A percentile compares a stretch with the other conserved stretches of the same genome.
phyloP scores from a whole-genome alignment of 1,140 invertebrate genomes.

The Harpegnathos saltator region DNA sequence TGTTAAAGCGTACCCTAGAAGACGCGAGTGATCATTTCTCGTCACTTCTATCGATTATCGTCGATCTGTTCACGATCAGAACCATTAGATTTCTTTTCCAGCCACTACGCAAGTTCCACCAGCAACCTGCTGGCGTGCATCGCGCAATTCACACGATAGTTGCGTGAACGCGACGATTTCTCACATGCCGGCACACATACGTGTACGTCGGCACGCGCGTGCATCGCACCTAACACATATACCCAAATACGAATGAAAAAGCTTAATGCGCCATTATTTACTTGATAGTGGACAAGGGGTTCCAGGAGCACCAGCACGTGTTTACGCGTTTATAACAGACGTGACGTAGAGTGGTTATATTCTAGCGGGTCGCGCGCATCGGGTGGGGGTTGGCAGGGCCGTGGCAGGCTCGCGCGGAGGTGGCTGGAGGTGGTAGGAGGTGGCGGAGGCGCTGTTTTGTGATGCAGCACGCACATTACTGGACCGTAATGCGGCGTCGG shows the following conservation, averaged over 20 bases:
- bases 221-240: constrained; percentile 57
- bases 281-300: constrained; percentile 85
- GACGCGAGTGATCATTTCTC: constrained; percentile 35
- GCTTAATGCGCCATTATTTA: constrained; percentile 86
- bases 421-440: constrained; percentile 19
- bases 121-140: constrained; percentile 67
- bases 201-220: constrained; percentile 51
- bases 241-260: constrained; percentile 82
- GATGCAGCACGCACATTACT: constrained; percentile 82
- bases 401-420: constrained; percentile 26
- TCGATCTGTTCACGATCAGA: constrained; percentile 50
- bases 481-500: constrained; percentile 82
- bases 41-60: constrained; percentile 55
- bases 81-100: constrained; percentile 53
- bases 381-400: constrained; percentile 22
- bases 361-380: constrained; percentile 63
- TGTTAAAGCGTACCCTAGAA: not conserved
- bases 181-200: constrained; percentile 27
- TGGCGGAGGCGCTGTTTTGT: constrained; percentile 79
- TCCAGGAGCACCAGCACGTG: constrained; percentile 82
- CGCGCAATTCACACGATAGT: constrained; percentile 31
- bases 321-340: constrained; percentile 86
- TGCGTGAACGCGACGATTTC: constrained; percentile 37
- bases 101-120: not conserved
- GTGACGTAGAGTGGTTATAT: constrained; percentile 82